Percentiles rank a stretch among this genome's conserved stretches.
These are phyloP conservation scores for Synergus laeviventris DNA, from an alignment of 2,888 invertebrate species.

Conservation along the genomic window DNA sequence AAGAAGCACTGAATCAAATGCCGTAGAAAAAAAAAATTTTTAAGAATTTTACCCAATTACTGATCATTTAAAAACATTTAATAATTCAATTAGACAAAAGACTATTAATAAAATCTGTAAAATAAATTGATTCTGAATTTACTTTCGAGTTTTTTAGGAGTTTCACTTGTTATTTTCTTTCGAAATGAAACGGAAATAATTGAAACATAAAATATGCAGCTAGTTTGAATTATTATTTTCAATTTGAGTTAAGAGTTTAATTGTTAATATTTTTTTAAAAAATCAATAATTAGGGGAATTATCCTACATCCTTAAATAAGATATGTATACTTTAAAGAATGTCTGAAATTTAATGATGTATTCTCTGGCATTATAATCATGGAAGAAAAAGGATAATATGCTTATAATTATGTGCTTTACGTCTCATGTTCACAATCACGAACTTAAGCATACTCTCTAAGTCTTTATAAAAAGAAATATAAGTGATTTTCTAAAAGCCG, in stretches of 20 bases:
- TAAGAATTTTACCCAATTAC: background rate
- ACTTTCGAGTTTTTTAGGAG: background rate
- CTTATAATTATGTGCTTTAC: conserved; percentile 16
- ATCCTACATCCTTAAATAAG: background rate
- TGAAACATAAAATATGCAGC: background rate
- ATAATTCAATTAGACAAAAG: background rate
- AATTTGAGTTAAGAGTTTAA: no score
- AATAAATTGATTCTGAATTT: background rate
- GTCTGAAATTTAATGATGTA: conserved; percentile 1
- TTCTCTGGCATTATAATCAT: conserved; percentile 18
- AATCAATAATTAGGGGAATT: background rate
- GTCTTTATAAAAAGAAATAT: background rate
- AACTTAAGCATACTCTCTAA: background rate
- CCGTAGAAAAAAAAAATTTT: background rate
- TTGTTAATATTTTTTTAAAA: background rate
- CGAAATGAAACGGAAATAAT: background rate
- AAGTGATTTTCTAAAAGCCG: background rate
- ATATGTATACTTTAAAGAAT: background rate
- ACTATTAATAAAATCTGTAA: background rate
- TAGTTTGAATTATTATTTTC: no score
- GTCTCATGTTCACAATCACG: background rate
- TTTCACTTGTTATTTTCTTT: background rate
- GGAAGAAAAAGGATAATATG: background rate
- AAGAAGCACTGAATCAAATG: conserved; percentile 12
- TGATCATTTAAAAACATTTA: background rate